Evolutionary conservation across 2,113 vertebrate genomes (phyloP).

Genomic region (Irena cyanogastra): DNA sequence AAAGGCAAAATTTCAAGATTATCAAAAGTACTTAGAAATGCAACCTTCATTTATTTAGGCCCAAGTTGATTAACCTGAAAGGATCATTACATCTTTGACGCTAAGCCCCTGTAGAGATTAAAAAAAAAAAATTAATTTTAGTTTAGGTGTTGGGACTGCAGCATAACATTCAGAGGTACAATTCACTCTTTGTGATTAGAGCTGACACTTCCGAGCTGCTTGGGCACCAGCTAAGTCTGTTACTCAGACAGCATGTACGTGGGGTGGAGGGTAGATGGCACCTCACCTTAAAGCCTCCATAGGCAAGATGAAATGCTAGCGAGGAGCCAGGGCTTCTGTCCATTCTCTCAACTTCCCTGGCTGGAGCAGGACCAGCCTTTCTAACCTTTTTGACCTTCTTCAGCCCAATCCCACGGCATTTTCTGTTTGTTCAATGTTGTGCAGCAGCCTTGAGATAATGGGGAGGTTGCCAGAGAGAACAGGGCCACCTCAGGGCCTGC

Average conservation of each 20-base stretch:
- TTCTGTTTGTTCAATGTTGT: not conserved
- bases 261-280: fast-evolving
- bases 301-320: not conserved
- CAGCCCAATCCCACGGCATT: not conserved
- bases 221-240: not conserved
- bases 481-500: not conserved
- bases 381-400: not conserved
- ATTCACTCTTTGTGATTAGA: not conserved
- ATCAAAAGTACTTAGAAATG: not conserved
- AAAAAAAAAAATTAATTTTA: not conserved
- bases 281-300: fast-evolving
- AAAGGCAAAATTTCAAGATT: not conserved
- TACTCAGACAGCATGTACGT: fast-evolving
- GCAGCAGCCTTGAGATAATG: not conserved
- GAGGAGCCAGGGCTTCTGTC: fast-evolving
- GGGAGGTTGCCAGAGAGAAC: not conserved
- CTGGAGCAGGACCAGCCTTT: not conserved
- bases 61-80: not conserved
- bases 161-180: not conserved
- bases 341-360: not conserved
- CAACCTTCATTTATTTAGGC: not conserved
- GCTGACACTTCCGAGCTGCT: not conserved
- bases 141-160: not conserved
- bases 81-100: not conserved
- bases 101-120: not conserved